These are phyloP conservation scores for Sitophilus oryzae DNA, from an alignment of 1,140 invertebrate genomes.

Conservation along the genomic window DNA sequence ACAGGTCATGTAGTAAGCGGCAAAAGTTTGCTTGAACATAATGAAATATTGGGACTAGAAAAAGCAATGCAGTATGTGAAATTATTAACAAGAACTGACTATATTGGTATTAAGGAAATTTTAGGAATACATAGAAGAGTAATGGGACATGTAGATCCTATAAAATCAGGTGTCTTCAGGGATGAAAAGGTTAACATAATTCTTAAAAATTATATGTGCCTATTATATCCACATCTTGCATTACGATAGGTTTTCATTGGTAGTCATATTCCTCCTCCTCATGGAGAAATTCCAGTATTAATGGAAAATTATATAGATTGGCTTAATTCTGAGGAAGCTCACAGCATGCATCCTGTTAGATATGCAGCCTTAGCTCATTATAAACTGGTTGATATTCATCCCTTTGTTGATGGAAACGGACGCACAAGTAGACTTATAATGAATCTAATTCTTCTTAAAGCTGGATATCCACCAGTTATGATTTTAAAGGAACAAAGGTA, in stretches of 20 bases:
- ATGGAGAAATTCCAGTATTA: constrained; percentile 68
- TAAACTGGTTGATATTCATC: constrained; percentile 93
- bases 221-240: not conserved
- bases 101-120: constrained; percentile 77
- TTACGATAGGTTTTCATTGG: constrained; percentile 83
- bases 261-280: constrained; percentile 80
- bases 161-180: constrained; percentile 77
- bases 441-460: constrained; percentile 96
- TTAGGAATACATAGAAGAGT: constrained; percentile 89
- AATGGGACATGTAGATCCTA: constrained; percentile 87
- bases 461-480: constrained; percentile 94
- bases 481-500: constrained; percentile 83
- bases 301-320: constrained; percentile 88
- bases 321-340: constrained; percentile 82
- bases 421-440: constrained; percentile 89
- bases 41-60: constrained; percentile 92
- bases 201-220: not conserved
- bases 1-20: constrained; percentile 88
- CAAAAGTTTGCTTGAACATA: constrained; percentile 94
- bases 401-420: constrained; percentile 90
- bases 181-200: constrained; percentile 30
- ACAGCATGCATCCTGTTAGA: constrained; percentile 81
- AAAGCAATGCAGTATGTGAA: constrained; percentile 94
- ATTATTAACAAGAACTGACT: constrained; percentile 65
- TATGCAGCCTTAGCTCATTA: constrained; percentile 93